Conservation (phyloP, 2,113 vertebrate genomes). For the Cyanoramphus novaezelandiae region DNA sequence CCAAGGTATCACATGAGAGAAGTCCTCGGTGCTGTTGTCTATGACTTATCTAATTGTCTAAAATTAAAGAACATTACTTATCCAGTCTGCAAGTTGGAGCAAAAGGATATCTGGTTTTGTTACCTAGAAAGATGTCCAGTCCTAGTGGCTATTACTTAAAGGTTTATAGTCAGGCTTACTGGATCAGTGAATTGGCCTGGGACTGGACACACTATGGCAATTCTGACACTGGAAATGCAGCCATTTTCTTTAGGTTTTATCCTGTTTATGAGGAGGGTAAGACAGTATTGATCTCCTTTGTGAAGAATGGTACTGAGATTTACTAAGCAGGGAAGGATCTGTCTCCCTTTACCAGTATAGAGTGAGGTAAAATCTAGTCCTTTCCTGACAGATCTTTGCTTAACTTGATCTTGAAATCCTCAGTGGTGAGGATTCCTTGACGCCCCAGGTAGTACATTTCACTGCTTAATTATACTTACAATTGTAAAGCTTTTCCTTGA, state of each 20-base stretch:
- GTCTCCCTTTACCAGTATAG: background rate
- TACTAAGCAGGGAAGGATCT: background rate
- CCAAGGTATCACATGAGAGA: slow-evolving; percentile 16
- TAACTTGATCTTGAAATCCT: background rate
- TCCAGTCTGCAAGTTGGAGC: background rate
- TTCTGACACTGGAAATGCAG: background rate
- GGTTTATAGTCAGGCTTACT: background rate
- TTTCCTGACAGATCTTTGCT: background rate
- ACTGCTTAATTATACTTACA: background rate
- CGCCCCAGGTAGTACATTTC: background rate
- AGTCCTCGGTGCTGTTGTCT: background rate
- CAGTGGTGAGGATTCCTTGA: background rate
- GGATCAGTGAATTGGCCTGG: background rate
- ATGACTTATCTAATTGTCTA: background rate
- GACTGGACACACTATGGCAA: background rate
- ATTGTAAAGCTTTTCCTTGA: background rate
- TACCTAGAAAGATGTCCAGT: background rate
- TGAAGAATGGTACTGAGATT: background rate
- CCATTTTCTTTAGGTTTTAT: background rate
- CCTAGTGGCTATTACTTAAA: background rate
- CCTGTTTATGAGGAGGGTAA: background rate
- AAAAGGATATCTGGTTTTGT: background rate
- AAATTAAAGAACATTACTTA: background rate
- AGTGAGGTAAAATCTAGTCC: background rate
- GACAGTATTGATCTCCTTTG: background rate